These are phyloP conservation scores for Catharus ustulatus DNA, from an alignment of 2,797 vertebrate species.

Conservation along the genomic window DNA sequence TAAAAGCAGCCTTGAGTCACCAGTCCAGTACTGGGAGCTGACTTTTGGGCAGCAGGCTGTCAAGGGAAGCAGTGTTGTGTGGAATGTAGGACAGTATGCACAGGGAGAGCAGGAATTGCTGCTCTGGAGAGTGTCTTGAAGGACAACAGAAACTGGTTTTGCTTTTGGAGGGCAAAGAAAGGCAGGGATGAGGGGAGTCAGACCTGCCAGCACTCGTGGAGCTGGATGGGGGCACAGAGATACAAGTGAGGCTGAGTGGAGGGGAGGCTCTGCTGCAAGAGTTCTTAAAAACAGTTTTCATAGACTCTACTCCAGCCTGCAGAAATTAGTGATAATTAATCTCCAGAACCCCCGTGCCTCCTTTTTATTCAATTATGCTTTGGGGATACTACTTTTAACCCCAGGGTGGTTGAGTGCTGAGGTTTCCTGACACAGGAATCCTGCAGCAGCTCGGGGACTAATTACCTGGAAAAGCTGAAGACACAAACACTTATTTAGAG, in stretches of 20 bases:
- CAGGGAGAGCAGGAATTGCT: neutral
- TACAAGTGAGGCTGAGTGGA: neutral
- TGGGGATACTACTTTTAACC: neutral
- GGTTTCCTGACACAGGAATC: slow-evolving; percentile 32
- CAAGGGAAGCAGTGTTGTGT: neutral
- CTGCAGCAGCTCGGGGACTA: slow-evolving; percentile 17
- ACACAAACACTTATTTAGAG: neutral
- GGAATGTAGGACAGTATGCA: rapidly evolving
- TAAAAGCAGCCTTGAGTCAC: neutral
- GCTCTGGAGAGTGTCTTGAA: neutral
- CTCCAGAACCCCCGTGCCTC: neutral
- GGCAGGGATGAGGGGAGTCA: rapidly evolving
- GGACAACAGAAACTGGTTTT: neutral
- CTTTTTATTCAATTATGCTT: neutral
- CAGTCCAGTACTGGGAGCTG: neutral
- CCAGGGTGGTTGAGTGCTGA: neutral
- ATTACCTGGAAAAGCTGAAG: slow-evolving; percentile 57
- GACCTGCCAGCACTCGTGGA: neutral
- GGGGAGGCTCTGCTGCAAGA: neutral
- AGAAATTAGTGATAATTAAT: slow-evolving; percentile 27
- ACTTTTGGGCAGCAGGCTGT: neutral
- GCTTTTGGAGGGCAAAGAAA: neutral
- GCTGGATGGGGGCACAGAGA: rapidly evolving
- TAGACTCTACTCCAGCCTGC: neutral
- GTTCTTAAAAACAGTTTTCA: neutral